phyloP scores from a whole-genome alignment of 2,797 vertebrate species.

The Ispidina lecontei region DNA sequence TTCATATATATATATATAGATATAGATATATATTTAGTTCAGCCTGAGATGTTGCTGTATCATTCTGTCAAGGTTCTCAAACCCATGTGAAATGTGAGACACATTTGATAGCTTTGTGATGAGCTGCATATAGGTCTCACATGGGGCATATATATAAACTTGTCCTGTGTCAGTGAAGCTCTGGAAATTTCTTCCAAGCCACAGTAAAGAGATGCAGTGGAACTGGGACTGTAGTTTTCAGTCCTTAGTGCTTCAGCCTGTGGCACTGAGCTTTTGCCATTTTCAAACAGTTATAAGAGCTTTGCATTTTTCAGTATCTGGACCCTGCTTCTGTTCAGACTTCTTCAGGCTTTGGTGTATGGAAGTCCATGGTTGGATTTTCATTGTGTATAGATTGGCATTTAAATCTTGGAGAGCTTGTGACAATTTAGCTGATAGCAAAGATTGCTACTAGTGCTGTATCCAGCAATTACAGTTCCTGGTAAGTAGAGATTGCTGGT shows the following conservation, averaged over 20 bases:
- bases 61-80: neutral
- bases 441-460: neutral
- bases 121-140: neutral
- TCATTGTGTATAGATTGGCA: neutral
- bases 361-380: neutral
- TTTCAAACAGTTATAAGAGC: neutral
- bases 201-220: neutral
- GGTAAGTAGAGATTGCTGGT: neutral
- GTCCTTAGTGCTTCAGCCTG: neutral
- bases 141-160: neutral
- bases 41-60: neutral
- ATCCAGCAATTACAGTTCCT: neutral
- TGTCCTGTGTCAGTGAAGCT: neutral
- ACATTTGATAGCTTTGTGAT: neutral
- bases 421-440: neutral
- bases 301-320: accelerated
- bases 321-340: neutral
- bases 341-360: neutral
- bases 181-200: neutral
- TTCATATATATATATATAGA: neutral
- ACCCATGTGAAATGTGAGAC: accelerated
- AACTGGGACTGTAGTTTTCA: neutral
- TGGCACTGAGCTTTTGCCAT: neutral
- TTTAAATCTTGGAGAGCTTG: neutral
- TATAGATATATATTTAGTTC: neutral